Evolutionary conservation across 2,797 vertebrate species (phyloP), one percentile per base, ranked within the genome.

Genomic region (Paramormyrops hopkinsi): DNA sequence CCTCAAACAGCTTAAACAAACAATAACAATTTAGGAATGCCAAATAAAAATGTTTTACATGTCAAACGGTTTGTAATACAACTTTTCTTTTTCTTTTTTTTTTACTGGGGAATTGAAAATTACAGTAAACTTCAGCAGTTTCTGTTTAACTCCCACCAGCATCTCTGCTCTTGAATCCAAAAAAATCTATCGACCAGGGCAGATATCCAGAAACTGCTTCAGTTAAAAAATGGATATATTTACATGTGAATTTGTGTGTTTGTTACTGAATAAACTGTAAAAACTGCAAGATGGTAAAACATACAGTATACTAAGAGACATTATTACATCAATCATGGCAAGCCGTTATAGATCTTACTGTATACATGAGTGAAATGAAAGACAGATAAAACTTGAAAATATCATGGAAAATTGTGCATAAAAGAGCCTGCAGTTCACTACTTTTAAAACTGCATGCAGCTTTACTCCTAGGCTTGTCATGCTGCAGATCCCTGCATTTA

Each of bases 361-460:
- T 51, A 85, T 50, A 51, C n/a, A 51, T 50, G 50, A 51, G 82
- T 51, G n/a, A 51, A 51, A 85, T 85, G 48, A 50, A 22, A 85
- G 82, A 85, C 22, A 46, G 48, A 50, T 85, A 85, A 48, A 51
- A 85, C n/a, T 51, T 51, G n/a, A 51, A 51, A 48, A 85, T 50
- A 4, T 85, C 44, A 14, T 1, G 19, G 48, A 51, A 50, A 50
- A 48, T 51, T 51, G 48, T 51, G 46, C 22, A 51, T 51, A 25
- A 79, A 79, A 37, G 54, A 59, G 73, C 88, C 33, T 88, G 89
- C 86, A 93, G 33, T 56, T n/a, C 19, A 29, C 85, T 8, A 59
- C 85, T 56, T 87, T 87, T 44, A 87, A 59, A 87, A 59, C 25
- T 59, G 14, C 17, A 56, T 85, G 46, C 82, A 85, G 82, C 82